A percentile compares a stretch with the other conserved stretches of the same genome.
phyloP scores from a whole-genome alignment of 2,113 vertebrate species.

The Pluvialis apricaria region DNA sequence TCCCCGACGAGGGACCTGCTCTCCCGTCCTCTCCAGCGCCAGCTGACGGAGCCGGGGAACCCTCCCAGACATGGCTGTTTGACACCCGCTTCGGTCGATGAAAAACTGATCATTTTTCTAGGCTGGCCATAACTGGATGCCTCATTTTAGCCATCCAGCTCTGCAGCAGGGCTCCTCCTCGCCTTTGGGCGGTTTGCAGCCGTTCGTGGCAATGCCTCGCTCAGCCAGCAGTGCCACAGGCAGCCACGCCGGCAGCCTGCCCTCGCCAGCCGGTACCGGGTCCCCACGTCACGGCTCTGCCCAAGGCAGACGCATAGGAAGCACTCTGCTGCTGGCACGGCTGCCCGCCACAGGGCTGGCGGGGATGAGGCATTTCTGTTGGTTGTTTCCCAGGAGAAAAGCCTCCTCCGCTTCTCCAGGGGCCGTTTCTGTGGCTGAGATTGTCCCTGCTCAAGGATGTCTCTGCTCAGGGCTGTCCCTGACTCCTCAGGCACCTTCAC shows the following conservation, averaged over 20 bases:
- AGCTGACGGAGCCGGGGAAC: too few species aligned
- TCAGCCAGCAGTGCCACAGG: background rate
- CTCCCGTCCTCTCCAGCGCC: too few species aligned
- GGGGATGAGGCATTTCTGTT: background rate
- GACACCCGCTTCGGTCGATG: too few species aligned
- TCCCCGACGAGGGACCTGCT: too few species aligned
- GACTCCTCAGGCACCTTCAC: background rate
- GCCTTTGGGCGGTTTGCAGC: background rate
- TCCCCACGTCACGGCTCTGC: accelerated
- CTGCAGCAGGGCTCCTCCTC: background rate
- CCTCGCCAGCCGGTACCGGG: accelerated
- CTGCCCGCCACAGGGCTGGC: background rate
- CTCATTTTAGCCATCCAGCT: background rate
- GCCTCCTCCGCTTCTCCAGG: background rate
- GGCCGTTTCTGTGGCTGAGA: background rate
- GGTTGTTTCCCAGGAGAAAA: background rate
- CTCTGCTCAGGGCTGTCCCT: background rate
- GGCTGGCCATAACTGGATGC: background rate
- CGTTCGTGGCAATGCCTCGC: background rate
- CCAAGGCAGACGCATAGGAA: accelerated
- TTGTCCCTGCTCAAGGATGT: background rate
- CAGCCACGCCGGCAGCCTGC: background rate
- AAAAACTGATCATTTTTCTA: background rate
- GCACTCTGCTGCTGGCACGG: background rate
- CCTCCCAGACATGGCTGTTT: too few species aligned